These are phyloP conservation scores for Centropus bengalensis DNA, from an alignment of 2,113 vertebrate species.

Conservation along the genomic window DNA sequence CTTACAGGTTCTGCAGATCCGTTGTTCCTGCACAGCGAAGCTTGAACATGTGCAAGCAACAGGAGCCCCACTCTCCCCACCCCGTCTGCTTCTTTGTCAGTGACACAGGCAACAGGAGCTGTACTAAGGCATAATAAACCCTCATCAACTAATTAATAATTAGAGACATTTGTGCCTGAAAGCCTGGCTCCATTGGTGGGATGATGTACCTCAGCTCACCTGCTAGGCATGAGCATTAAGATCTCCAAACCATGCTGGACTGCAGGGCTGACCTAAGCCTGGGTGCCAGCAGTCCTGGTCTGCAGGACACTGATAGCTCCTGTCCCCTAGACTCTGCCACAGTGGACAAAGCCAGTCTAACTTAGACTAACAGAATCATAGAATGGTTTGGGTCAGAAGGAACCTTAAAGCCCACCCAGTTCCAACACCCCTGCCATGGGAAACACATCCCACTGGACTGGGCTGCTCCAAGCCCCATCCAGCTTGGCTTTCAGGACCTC, in stretches of 20 bases:
- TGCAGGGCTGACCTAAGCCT: neutral
- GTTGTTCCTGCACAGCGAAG: neutral
- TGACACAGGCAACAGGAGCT: constrained; percentile 22
- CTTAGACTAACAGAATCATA: too few relatives aligned
- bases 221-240: neutral
- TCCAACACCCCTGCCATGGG: too few relatives aligned
- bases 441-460: too few relatives aligned
- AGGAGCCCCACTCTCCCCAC: neutral
- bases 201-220: constrained; percentile 27
- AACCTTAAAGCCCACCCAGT: too few relatives aligned
- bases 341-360: fast-evolving
- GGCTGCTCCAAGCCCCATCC: too few relatives aligned
- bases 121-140: constrained; percentile 20
- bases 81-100: neutral
- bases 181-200: constrained; percentile 42
- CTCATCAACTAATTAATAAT: constrained; percentile 64
- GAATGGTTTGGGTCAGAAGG: too few relatives aligned
- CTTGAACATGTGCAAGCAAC: neutral
- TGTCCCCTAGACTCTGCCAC: neutral
- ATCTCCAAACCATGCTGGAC: neutral
- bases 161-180: constrained; percentile 55
- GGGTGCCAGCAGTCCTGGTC: neutral
- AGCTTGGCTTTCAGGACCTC: too few relatives aligned
- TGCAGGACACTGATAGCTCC: neutral
- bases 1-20: neutral